Evolutionary conservation across 2,888 invertebrate species (phyloP), one percentile per base, ranked within the genome.

Genomic region (Drosophila sordidapex): DNA sequence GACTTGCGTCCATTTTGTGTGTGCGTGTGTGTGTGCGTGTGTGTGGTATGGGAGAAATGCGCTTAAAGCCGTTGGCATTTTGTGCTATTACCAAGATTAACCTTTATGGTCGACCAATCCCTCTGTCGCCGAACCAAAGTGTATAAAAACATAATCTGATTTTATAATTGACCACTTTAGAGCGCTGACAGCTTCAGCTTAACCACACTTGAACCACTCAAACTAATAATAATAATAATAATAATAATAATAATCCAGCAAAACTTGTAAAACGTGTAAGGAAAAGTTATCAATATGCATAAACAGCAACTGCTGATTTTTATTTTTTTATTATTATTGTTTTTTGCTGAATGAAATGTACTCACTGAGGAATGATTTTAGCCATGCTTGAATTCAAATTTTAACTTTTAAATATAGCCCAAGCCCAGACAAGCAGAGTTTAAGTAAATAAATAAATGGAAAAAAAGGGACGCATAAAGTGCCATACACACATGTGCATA

Each of bases 381-480:
- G 15, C 15, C 2, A 25, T 25, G 21, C 25, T 25, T 15, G 46
- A 25, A 25, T 15, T 46, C 25, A 25, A 15, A 15, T 46, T 46
- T 46, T 13, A 13, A 13, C 21, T 46, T 46, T 21, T 8, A 46
- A 46, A 46, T 46, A 46, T 15, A 25, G 46, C 46, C 25, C 15
- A 13, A 46, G 46, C 46, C 15, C 15, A 15, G 46, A 21, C 25
- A 25, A 25, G 15, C 25, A 46, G 46, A 25, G 46, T 27, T 25
- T 27, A 25, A 25, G 25, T 46, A 25, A 46, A 46, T 46, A 46
- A 46, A 46, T 25, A 15, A 46, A 15, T 46, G 46, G 71, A 76
- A 82, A 81, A 77, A 73, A 83, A 78, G 79, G 77, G 76, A 86
- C 70, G 63, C 68, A 81, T 57, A 70, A 74, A 46, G 15, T 46